phyloP scores from a whole-genome alignment of 2,888 invertebrate genomes.

The Psylliodes chrysocephalus region DNA sequence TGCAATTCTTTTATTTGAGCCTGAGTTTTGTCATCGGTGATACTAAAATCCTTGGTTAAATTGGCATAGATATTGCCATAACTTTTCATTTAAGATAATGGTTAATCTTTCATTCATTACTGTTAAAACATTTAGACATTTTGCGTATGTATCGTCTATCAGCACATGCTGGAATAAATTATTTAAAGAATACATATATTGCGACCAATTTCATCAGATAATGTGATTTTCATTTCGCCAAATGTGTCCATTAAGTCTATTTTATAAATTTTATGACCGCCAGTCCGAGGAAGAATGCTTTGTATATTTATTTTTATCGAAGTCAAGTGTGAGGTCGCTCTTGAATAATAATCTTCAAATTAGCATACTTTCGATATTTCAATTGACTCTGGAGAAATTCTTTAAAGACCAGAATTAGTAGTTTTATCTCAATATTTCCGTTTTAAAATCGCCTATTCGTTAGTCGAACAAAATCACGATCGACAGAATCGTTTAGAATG shows the following conservation, averaged over 20 bases:
- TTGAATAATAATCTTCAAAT: constrained; percentile 38
- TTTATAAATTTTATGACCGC: constrained; percentile 8
- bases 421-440: constrained; percentile 9
- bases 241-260: constrained; percentile 1
- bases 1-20: no score
- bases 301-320: constrained; percentile 11
- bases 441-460: constrained; percentile 7
- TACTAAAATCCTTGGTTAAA: no score
- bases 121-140: no score
- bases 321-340: constrained; percentile 30
- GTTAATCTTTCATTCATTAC: no score
- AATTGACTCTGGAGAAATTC: constrained; percentile 23
- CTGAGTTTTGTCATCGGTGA: no score
- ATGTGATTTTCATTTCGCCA: neutral
- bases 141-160: no score
- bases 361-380: constrained; percentile 41
- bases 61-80: no score
- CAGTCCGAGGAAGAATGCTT: neutral
- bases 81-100: no score
- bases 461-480: neutral
- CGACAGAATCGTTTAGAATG: neutral
- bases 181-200: no score
- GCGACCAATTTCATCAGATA: neutral
- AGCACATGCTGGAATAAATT: no score
- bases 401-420: constrained; percentile 17